A percentile compares a stretch with the other conserved stretches of the same genome.
These are phyloP conservation scores for Enteromius viviparus DNA, from an alignment of 2,797 vertebrate species.

Conservation along the genomic window DNA sequence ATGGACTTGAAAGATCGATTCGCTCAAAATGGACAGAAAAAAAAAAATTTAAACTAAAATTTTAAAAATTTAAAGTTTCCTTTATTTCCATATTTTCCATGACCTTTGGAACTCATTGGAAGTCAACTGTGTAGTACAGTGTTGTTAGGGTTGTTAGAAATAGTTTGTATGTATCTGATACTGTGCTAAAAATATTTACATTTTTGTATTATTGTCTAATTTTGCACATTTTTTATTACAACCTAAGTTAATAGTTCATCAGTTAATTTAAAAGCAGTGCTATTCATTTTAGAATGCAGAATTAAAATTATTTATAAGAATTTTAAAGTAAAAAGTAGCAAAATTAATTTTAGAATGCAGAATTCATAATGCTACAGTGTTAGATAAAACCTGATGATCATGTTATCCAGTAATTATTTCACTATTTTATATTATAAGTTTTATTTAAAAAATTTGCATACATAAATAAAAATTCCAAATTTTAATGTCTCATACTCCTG, in stretches of 20 bases:
- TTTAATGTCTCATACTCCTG: background rate
- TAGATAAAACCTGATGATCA: background rate
- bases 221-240: background rate
- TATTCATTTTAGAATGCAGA: background rate
- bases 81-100: background rate
- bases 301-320: background rate
- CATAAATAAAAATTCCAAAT: background rate
- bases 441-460: background rate
- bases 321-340: background rate
- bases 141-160: background rate
- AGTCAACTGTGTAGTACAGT: background rate
- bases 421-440: background rate
- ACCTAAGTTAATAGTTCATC: background rate
- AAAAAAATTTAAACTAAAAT: no score
- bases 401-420: background rate
- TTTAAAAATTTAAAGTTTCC: background rate
- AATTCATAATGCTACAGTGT: background rate
- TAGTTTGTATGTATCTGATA: background rate
- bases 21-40: background rate
- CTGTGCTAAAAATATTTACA: background rate
- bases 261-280: background rate
- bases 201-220: conserved; percentile 4
- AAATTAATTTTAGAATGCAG: background rate
- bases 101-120: background rate
- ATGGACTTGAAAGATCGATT: background rate